Conservation (phyloP, 2,113 vertebrate species). For the Eubucco bourcierii region DNA sequence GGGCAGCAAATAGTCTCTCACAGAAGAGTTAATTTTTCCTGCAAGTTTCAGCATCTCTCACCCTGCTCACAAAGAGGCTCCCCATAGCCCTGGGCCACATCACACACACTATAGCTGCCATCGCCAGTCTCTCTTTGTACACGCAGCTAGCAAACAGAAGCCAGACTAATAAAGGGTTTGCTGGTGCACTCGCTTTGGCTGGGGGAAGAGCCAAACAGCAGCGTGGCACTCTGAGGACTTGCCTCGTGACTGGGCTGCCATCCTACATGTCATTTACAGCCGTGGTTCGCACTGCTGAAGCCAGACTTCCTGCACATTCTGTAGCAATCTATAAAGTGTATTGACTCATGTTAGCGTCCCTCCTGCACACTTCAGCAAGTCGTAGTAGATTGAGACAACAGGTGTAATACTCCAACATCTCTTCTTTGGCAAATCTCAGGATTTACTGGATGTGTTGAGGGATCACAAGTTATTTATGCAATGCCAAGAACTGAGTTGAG, state of each 20-base stretch:
- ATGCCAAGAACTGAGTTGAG: neutral
- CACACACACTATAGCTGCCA: neutral
- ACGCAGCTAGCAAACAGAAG: neutral
- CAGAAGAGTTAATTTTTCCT: neutral
- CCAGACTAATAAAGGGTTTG: neutral
- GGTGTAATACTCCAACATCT: neutral
- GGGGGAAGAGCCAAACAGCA: neutral
- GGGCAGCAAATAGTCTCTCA: neutral
- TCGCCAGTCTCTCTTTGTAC: accelerated
- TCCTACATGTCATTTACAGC: accelerated
- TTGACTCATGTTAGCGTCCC: neutral
- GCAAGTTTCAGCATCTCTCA: neutral
- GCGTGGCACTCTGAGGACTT: neutral
- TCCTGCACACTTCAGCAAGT: neutral
- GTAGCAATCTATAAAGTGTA: neutral
- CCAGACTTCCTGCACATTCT: neutral
- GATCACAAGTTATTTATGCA: neutral
- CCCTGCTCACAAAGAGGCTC: neutral
- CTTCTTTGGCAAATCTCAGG: neutral
- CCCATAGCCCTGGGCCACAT: neutral
- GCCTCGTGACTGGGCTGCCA: neutral
- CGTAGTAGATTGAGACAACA: neutral
- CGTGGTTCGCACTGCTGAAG: neutral
- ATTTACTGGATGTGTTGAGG: neutral
- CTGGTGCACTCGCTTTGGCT: neutral